Conservation (phyloP, 2,113 vertebrate species). For the Sarotherodon lohbergeri region DNA sequence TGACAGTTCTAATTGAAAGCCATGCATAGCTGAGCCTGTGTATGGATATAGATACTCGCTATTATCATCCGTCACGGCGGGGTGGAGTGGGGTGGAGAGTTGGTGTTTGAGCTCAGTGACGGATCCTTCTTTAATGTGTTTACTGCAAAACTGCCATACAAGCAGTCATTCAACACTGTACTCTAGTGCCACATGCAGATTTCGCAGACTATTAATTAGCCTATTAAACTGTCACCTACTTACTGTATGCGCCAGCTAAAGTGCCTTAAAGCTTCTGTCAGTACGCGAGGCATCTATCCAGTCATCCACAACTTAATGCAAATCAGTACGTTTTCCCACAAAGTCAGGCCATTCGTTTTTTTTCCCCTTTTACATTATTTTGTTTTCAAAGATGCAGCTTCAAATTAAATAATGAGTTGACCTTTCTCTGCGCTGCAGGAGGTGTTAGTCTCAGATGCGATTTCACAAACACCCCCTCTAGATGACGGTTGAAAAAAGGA, state of each 20-base stretch:
- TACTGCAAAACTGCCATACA: not conserved
- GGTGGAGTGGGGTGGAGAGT: not conserved
- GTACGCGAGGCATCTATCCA: not conserved
- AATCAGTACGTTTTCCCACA: not conserved
- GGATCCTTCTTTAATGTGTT: slow-evolving; percentile 44
- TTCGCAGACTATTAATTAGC: slow-evolving; percentile 18
- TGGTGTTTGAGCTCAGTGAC: slow-evolving; percentile 22
- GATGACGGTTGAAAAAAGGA: not conserved
- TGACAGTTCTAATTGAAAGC: slow-evolving; percentile 52
- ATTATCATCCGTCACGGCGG: slow-evolving; percentile 36
- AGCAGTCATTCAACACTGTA: slow-evolving; percentile 1
- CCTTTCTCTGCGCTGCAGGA: slow-evolving; percentile 9
- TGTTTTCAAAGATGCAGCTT: not conserved
- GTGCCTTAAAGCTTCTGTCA: not conserved
- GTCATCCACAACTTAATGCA: not conserved
- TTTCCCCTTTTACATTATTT: not conserved
- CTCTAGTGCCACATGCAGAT: not conserved
- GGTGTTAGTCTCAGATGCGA: not conserved
- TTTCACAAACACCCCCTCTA: not conserved
- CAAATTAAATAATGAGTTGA: slow-evolving; percentile 10
- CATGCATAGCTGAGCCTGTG: slow-evolving; percentile 14
- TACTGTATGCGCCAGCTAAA: not conserved
- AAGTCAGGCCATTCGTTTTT: not conserved
- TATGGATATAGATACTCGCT: slow-evolving; percentile 18
- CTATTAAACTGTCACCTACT: not conserved